Evolutionary conservation across 1,140 invertebrate species (phyloP).

Genomic region (Choristoneura fumiferana): DNA sequence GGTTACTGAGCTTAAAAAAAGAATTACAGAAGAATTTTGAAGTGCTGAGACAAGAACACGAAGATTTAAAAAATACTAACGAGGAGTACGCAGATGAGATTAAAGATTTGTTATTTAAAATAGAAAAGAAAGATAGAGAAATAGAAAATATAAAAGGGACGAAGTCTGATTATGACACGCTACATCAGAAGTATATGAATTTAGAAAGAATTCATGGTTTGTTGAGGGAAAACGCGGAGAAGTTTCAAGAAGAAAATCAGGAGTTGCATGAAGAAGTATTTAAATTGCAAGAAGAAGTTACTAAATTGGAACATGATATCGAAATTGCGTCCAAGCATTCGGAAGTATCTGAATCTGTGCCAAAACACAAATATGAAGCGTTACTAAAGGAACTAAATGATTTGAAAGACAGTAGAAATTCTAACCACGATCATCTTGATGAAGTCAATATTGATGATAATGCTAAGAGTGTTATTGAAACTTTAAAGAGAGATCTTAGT

Average conservation of each 20-base stretch:
- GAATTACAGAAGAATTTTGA: slow-evolving; percentile 82
- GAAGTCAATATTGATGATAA: slow-evolving; percentile 77
- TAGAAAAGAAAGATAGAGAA: slow-evolving; percentile 72
- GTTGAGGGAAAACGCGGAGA: slow-evolving; percentile 69
- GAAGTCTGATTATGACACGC: slow-evolving; percentile 57
- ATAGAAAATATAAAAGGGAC: slow-evolving; percentile 48
- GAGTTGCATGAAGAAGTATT: slow-evolving; percentile 75
- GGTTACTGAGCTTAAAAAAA: slow-evolving; percentile 81
- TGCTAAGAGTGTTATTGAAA: slow-evolving; percentile 76
- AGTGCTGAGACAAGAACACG: slow-evolving; percentile 78
- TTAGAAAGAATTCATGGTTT: slow-evolving; percentile 69
- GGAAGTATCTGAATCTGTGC: slow-evolving; percentile 47
- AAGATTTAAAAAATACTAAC: slow-evolving; percentile 76
- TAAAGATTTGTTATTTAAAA: slow-evolving; percentile 68
- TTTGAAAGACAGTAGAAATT: slow-evolving; percentile 62
- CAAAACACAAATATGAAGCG: slow-evolving; percentile 68
- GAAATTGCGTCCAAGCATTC: slow-evolving; percentile 49
- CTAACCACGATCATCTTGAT: slow-evolving; percentile 60
- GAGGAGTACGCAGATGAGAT: slow-evolving; percentile 68
- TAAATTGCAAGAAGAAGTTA: slow-evolving; percentile 71
- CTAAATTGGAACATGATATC: slow-evolving; percentile 66
- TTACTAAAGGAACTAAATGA: slow-evolving; percentile 67
- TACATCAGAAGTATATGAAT: slow-evolving; percentile 73
- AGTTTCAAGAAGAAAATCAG: slow-evolving; percentile 75
- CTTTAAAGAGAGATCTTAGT: slow-evolving; percentile 73